Percentiles rank a stretch among this genome's conserved stretches.
phyloP scores from a whole-genome alignment of 2,113 vertebrate species.

The Dasyprocta punctata region DNA sequence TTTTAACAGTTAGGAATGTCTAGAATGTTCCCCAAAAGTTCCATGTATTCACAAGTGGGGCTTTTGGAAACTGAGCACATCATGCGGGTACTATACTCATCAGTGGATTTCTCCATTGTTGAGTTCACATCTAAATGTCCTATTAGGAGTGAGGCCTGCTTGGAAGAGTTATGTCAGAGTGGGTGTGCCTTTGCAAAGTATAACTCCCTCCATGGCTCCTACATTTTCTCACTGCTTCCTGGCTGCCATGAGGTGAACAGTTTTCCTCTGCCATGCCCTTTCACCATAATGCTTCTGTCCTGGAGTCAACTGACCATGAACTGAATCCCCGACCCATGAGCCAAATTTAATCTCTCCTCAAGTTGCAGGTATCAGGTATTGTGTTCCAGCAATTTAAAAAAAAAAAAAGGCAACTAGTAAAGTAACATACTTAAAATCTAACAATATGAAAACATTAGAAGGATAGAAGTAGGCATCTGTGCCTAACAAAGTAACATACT shows the following conservation, averaged over 20 bases:
- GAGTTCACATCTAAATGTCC: background rate
- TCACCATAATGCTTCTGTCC: background rate
- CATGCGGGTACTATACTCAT: background rate
- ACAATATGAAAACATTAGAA: too few relatives aligned
- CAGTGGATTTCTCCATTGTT: background rate
- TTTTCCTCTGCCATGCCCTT: background rate
- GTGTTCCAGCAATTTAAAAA: background rate
- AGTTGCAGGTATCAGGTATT: background rate
- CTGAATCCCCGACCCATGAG: background rate
- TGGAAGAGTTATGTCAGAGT: background rate
- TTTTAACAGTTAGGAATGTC: background rate
- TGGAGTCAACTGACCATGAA: background rate
- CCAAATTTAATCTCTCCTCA: background rate
- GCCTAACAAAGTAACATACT: background rate
- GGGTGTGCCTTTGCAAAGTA: background rate
- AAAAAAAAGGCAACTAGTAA: background rate
- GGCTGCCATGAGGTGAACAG: background rate
- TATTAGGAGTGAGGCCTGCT: background rate
- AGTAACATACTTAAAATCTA: background rate
- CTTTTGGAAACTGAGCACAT: background rate
- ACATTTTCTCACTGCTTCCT: background rate
- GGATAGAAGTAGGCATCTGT: too few relatives aligned
- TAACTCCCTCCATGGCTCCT: too few relatives aligned
- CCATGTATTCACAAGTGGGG: background rate
- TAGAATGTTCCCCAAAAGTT: background rate